These are phyloP conservation scores for Musca domestica DNA, from an alignment of 1,140 invertebrate genomes.

Conservation along the genomic window DNA sequence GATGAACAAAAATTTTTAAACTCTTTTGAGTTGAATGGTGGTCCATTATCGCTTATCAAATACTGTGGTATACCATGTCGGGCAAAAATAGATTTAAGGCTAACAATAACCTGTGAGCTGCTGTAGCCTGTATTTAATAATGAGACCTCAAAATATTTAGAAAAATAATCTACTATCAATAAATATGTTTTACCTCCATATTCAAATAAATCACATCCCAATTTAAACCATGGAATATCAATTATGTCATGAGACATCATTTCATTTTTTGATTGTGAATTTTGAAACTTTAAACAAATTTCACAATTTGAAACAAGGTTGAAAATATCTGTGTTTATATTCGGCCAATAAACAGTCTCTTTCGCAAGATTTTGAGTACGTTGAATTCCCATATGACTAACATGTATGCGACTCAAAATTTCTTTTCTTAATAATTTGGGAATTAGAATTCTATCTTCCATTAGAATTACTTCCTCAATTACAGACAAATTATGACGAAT, in stretches of 20 bases:
- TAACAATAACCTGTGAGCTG: background rate
- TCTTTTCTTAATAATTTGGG: conserved; percentile 29
- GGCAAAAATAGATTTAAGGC: background rate
- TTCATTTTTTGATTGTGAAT: background rate
- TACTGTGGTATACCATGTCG: conserved; percentile 18
- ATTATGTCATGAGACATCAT: conserved; percentile 17
- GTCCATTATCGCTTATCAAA: conserved; percentile 21
- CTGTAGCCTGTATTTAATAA: conserved; percentile 1
- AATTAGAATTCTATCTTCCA: conserved; percentile 44
- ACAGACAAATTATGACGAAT: conserved; percentile 39
- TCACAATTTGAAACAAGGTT: too few relatives aligned
- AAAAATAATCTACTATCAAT: conserved; percentile 25
- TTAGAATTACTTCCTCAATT: conserved; percentile 47
- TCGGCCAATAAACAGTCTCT: background rate
- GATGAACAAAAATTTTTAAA: conserved; percentile 14
- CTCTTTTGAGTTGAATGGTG: conserved; percentile 22
- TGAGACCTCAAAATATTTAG: conserved; percentile 23
- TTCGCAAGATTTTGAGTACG: conserved; percentile 36
- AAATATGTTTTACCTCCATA: conserved; percentile 19
- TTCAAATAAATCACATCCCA: conserved; percentile 40
- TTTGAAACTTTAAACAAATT: too few relatives aligned
- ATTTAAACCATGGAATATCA: conserved; percentile 20
- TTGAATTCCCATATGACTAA: conserved; percentile 54
- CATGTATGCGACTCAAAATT: conserved; percentile 52
- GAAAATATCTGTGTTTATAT: background rate